phyloP scores from a whole-genome alignment of 1,140 invertebrate species.

The Pomacea maculata region DNA sequence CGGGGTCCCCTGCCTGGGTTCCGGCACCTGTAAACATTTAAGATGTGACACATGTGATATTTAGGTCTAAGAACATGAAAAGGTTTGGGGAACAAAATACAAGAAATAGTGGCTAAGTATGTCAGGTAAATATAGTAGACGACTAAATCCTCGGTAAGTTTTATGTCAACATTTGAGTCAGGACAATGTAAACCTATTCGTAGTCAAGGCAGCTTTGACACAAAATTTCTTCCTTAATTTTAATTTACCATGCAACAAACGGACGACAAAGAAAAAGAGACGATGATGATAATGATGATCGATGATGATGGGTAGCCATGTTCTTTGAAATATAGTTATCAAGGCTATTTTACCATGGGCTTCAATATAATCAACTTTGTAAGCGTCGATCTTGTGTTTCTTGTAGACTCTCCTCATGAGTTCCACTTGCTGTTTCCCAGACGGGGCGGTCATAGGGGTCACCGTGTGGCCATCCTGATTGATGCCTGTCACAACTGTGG shows the following conservation, averaged over 20 bases:
- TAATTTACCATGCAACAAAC: background rate
- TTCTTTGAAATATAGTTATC: too few relatives aligned
- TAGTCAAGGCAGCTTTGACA: too few relatives aligned
- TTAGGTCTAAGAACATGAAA: background rate
- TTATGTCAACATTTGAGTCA: too few relatives aligned
- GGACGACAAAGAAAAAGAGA: background rate
- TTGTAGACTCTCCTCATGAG: constrained; percentile 37
- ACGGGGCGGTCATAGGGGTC: constrained; percentile 46
- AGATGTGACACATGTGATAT: background rate
- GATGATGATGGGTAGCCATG: background rate
- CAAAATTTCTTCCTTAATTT: background rate
- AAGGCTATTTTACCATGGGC: constrained; percentile 50
- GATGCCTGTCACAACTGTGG: constrained; percentile 37
- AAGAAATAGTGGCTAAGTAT: background rate
- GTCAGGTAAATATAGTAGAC: too few relatives aligned
- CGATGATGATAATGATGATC: background rate
- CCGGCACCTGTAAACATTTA: constrained; percentile 31
- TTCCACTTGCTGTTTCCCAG: constrained; percentile 36
- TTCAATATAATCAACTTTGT: constrained; percentile 42
- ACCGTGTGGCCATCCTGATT: constrained; percentile 47
- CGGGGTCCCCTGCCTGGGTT: constrained; percentile 43
- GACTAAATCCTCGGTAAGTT: too few relatives aligned
- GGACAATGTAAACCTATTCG: too few relatives aligned
- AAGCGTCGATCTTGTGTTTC: constrained; percentile 10
- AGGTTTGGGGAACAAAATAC: too few relatives aligned